Conservation (phyloP, 2,888 invertebrate genomes). For the Leucophenga maculata region DNA sequence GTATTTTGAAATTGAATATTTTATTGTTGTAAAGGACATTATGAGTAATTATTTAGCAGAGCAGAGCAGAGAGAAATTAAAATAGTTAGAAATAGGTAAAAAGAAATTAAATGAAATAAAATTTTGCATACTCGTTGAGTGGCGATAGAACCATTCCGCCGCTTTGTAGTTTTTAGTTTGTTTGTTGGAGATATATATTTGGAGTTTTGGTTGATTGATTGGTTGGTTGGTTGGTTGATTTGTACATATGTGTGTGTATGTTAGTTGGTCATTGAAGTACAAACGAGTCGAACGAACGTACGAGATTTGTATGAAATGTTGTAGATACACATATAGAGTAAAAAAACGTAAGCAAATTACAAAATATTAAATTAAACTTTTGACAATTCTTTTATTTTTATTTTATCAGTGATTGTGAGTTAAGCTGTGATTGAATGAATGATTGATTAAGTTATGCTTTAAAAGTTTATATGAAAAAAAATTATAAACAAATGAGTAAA, state of each 20-base stretch:
- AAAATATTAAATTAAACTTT: background rate
- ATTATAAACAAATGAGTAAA: conserved; percentile 22
- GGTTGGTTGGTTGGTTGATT: conserved; percentile 31
- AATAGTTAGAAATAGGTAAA: conserved; percentile 1
- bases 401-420: no score
- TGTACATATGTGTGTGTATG: conserved; percentile 27
- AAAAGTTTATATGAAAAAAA: conserved; percentile 24
- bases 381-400: no score
- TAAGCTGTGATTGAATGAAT: conserved; percentile 31
- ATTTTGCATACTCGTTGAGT: conserved; percentile 70
- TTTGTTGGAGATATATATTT: conserved; percentile 29
- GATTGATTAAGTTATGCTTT: background rate
- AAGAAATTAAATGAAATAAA: conserved; percentile 4
- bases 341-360: background rate
- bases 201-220: conserved; percentile 36
- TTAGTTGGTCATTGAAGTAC: conserved; percentile 9
- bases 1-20: background rate
- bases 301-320: background rate
- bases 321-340: no score
- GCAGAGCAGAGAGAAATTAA: no score
- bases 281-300: conserved; percentile 9
- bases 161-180: conserved; percentile 63
- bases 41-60: no score
- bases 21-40: background rate
- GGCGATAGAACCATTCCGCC: conserved; percentile 71